A percentile compares a stretch with the other conserved stretches of the same genome.
Evolutionary conservation across 2,113 vertebrate genomes (phyloP).

Genomic region (Leptosomus discolor): DNA sequence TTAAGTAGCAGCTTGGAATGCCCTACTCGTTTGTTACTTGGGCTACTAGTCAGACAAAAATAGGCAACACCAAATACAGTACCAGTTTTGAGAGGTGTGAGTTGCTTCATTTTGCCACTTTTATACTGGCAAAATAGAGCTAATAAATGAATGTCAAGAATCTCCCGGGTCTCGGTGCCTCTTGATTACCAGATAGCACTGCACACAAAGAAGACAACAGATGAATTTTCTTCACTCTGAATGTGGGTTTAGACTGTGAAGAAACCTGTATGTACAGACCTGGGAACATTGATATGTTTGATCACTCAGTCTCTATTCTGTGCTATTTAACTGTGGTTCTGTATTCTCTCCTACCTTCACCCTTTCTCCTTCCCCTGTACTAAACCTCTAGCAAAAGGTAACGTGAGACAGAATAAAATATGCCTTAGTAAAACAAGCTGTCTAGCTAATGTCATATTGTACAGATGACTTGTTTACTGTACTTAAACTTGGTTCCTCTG

Average conservation of each 20-base stretch:
- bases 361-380: rapidly evolving
- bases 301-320: background rate
- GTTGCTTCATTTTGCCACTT: background rate
- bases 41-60: background rate
- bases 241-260: background rate
- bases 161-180: background rate
- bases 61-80: background rate
- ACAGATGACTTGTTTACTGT: background rate
- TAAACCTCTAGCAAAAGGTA: background rate
- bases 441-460: background rate
- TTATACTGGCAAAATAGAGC: background rate
- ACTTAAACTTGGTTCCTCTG: background rate
- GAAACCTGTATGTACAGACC: rapidly evolving
- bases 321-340: background rate
- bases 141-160: background rate
- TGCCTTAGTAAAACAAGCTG: background rate
- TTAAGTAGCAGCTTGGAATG: background rate
- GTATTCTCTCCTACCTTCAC: background rate
- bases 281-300: background rate
- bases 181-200: background rate
- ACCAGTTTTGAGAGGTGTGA: background rate
- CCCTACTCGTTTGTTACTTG: background rate
- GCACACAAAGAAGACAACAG: background rate
- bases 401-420: background rate
- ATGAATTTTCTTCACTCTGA: background rate